phyloP scores from a whole-genome alignment of 1,140 invertebrate genomes.

The Drosophila parabipectinata region DNA sequence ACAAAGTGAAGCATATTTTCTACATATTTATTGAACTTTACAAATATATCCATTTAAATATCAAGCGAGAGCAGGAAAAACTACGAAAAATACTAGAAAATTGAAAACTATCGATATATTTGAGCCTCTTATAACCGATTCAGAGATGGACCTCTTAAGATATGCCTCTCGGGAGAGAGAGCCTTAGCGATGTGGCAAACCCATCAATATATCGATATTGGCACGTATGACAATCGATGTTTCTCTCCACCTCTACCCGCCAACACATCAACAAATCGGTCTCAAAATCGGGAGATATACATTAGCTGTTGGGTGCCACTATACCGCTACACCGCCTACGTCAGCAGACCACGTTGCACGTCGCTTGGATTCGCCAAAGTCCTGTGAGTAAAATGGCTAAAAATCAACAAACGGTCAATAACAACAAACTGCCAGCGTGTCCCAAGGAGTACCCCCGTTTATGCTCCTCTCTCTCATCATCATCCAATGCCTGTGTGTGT shows the following conservation, averaged over 20 bases:
- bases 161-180: too few relatives aligned
- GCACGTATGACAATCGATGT: too few relatives aligned
- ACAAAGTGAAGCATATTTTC: neutral
- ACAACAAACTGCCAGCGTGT: constrained; percentile 37
- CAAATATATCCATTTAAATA: neutral
- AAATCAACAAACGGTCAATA: neutral
- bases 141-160: neutral
- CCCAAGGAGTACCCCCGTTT: constrained; percentile 7
- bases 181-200: too few relatives aligned
- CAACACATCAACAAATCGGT: too few relatives aligned
- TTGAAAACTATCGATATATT: neutral
- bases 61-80: neutral
- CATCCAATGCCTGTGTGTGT: constrained; percentile 1
- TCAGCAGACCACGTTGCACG: constrained; percentile 49
- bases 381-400: constrained; percentile 39
- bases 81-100: neutral
- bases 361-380: constrained; percentile 19
- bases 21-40: neutral
- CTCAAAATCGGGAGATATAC: neutral
- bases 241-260: too few relatives aligned
- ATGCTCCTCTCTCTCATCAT: neutral
- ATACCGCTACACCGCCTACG: constrained; percentile 48
- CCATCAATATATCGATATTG: too few relatives aligned
- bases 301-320: neutral
- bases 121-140: neutral